Conservation (phyloP, 1,140 invertebrate species). For the Drosophila novamexicana region DNA sequence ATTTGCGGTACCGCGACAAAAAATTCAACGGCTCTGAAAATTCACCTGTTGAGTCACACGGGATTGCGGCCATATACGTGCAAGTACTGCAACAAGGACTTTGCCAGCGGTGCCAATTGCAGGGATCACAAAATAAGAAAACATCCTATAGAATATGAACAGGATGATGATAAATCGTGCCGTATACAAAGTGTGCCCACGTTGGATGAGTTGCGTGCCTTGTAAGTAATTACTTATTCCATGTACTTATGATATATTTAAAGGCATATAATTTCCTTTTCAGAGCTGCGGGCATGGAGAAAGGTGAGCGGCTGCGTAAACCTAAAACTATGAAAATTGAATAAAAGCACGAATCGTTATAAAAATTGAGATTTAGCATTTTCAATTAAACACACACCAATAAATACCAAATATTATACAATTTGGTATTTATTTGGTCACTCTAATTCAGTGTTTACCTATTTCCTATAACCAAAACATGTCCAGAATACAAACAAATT, state of each 20-base stretch:
- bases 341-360: background rate
- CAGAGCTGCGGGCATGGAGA: conserved; percentile 40
- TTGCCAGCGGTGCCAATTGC: conserved; percentile 85
- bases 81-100: conserved; percentile 84
- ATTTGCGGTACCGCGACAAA: conserved; percentile 73
- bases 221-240: conserved; percentile 46
- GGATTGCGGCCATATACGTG: conserved; percentile 85
- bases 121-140: conserved; percentile 85
- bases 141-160: conserved; percentile 82
- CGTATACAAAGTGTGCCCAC: conserved; percentile 66
- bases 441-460: conserved; percentile 23
- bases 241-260: background rate
- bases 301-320: conserved; percentile 25
- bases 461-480: conserved; percentile 5
- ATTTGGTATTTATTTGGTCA: conserved; percentile 19
- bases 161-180: conserved; percentile 45
- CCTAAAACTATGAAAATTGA: background rate
- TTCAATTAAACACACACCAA: background rate
- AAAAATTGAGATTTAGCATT: conserved; percentile 6
- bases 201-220: conserved; percentile 68
- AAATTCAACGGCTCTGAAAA: conserved; percentile 83
- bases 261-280: background rate
- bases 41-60: conserved; percentile 84
- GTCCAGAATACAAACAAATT: conserved; percentile 7
- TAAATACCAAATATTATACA: conserved; percentile 12